These are phyloP conservation scores for Villa cingulata DNA, from an alignment of 2,888 invertebrate species.

Conservation along the genomic window DNA sequence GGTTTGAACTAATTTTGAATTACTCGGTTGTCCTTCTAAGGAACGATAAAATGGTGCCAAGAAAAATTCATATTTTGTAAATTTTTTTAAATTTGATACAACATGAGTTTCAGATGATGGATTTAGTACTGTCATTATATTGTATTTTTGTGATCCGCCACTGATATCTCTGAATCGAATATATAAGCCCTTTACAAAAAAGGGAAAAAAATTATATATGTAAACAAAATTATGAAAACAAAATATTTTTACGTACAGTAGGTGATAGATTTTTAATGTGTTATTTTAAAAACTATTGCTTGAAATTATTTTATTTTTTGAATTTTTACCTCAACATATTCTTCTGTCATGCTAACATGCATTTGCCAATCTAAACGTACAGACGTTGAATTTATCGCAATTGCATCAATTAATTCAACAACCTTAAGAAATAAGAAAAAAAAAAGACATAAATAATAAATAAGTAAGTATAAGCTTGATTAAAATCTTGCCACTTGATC, in stretches of 20 bases:
- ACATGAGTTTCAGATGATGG: slow-evolving; percentile 49
- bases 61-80: slow-evolving; percentile 75
- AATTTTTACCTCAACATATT: slow-evolving; percentile 32
- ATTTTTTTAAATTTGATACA: slow-evolving; percentile 59
- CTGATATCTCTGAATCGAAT: slow-evolving; percentile 51
- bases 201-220: no score
- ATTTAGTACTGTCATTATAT: slow-evolving; percentile 50
- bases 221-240: no score
- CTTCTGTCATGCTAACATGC: slow-evolving; percentile 32
- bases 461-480: no score
- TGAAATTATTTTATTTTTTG: no score
- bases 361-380: slow-evolving; percentile 41
- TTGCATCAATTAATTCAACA: slow-evolving; percentile 51
- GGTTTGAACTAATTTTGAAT: slow-evolving; percentile 71
- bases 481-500: no score
- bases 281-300: no score
- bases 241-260: no score
- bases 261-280: background rate
- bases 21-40: slow-evolving; percentile 87
- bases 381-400: slow-evolving; percentile 41
- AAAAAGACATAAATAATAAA: no score
- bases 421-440: slow-evolving; percentile 39
- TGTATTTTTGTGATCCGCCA: slow-evolving; percentile 47
- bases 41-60: slow-evolving; percentile 72
- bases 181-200: slow-evolving; percentile 44